These are phyloP conservation scores for Melanotaenia boesemani DNA, from an alignment of 2,797 vertebrate genomes.

Conservation along the genomic window DNA sequence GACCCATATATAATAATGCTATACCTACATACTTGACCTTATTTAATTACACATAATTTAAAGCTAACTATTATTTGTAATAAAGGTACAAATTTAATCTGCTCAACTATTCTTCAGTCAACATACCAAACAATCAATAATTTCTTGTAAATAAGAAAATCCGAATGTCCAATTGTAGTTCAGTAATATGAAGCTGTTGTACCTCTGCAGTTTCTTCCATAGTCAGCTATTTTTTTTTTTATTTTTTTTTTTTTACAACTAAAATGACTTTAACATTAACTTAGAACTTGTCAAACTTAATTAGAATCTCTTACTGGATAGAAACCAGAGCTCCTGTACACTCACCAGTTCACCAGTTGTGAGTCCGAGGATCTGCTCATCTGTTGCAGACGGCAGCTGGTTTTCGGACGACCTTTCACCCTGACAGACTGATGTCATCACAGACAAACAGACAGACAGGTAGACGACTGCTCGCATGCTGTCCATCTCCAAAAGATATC, in stretches of 20 bases:
- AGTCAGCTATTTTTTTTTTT: neutral
- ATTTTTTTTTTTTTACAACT: too few relatives aligned
- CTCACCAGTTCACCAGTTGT: constrained; percentile 67
- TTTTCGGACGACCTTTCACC: constrained; percentile 74
- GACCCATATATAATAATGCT: too few relatives aligned
- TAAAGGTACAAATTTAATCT: too few relatives aligned
- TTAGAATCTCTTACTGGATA: neutral
- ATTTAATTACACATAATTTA: too few relatives aligned
- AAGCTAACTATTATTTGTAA: too few relatives aligned
- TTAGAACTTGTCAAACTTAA: too few relatives aligned
- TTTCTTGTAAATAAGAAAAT: too few relatives aligned
- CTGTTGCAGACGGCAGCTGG: constrained; percentile 39
- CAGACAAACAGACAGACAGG: constrained; percentile 76
- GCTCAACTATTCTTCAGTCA: too few relatives aligned
- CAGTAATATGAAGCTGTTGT: neutral
- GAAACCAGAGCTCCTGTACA: constrained; percentile 2
- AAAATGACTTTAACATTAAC: too few relatives aligned
- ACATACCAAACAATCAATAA: too few relatives aligned
- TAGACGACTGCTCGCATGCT: constrained; percentile 66
- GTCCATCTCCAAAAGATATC: constrained; percentile 72
- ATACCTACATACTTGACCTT: too few relatives aligned
- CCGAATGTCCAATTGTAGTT: too few relatives aligned
- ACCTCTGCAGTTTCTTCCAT: neutral
- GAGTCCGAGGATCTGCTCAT: constrained; percentile 53
- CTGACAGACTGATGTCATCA: constrained; percentile 72